These are phyloP conservation scores for Glaucopsyche alexis DNA, from an alignment of 2,888 invertebrate species.

Conservation along the genomic window DNA sequence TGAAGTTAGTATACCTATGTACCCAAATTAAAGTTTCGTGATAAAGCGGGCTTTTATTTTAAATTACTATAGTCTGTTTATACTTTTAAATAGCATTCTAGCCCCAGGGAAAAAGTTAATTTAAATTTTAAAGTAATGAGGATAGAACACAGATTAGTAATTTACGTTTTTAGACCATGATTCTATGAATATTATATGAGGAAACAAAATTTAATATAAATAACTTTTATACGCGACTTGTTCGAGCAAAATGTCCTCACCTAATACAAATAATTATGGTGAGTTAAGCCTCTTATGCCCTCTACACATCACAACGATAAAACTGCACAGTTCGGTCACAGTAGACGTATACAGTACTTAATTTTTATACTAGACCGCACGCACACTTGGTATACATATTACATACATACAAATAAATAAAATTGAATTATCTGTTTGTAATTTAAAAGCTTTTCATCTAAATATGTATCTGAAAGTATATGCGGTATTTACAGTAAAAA, in stretches of 20 bases:
- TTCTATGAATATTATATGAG: neutral
- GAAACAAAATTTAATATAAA: neutral
- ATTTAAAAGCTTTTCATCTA: too few relatives aligned
- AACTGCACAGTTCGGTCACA: too few relatives aligned
- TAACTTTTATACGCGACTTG: neutral
- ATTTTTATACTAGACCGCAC: too few relatives aligned
- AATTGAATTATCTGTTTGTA: too few relatives aligned
- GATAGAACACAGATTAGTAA: conserved; percentile 11
- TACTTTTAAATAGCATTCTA: neutral
- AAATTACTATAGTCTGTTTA: conserved; percentile 13
- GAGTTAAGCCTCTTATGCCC: too few relatives aligned
- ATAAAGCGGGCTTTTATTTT: neutral
- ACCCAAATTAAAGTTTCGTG: neutral
- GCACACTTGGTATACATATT: too few relatives aligned
- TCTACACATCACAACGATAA: too few relatives aligned
- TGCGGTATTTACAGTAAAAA: too few relatives aligned
- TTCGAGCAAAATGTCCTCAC: neutral
- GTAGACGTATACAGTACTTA: too few relatives aligned
- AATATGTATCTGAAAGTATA: too few relatives aligned
- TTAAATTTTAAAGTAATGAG: conserved; percentile 2
- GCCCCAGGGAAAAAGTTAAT: conserved; percentile 8
- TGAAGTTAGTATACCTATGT: neutral
- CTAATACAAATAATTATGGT: neutral
- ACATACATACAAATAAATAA: too few relatives aligned
- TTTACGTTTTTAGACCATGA: conserved; percentile 7